Evolutionary conservation across 1,140 invertebrate species (phyloP).

Genomic region (Polypedilum pembai): DNA sequence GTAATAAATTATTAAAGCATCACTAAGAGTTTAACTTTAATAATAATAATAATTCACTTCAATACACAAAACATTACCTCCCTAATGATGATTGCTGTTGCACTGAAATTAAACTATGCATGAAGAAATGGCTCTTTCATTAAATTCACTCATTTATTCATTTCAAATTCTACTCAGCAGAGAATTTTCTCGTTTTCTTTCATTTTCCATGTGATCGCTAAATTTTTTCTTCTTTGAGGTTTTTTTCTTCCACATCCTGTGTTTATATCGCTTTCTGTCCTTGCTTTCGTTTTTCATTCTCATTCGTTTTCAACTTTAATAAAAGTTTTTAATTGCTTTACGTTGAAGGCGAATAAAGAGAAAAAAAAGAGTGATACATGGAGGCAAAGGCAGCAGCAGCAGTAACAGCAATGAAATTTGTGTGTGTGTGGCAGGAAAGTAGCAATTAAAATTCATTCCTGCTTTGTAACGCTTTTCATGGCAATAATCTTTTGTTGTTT

Average conservation of each 20-base stretch:
- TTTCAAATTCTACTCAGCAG: background rate
- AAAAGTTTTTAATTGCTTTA: constrained; percentile 19
- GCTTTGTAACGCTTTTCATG: background rate
- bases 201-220: background rate
- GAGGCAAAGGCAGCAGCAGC: background rate
- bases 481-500: constrained; percentile 7
- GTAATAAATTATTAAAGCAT: no score
- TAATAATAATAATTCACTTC: no score
- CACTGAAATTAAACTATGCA: background rate
- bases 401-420: background rate
- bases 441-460: constrained; percentile 25
- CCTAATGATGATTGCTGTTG: background rate
- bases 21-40: no score
- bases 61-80: no score
- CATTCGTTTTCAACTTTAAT: background rate
- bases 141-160: constrained; percentile 9
- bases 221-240: background rate
- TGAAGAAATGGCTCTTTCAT: background rate
- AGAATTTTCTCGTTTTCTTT: background rate
- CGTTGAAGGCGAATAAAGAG: background rate
- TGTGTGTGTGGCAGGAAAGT: constrained; percentile 3
- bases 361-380: background rate
- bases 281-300: background rate
- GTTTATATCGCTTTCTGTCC: background rate
- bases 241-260: background rate